Base-by-base conservation (phyloP, 2,113 vertebrate species). In the Poeciliopsis occidentalis region DNA sequence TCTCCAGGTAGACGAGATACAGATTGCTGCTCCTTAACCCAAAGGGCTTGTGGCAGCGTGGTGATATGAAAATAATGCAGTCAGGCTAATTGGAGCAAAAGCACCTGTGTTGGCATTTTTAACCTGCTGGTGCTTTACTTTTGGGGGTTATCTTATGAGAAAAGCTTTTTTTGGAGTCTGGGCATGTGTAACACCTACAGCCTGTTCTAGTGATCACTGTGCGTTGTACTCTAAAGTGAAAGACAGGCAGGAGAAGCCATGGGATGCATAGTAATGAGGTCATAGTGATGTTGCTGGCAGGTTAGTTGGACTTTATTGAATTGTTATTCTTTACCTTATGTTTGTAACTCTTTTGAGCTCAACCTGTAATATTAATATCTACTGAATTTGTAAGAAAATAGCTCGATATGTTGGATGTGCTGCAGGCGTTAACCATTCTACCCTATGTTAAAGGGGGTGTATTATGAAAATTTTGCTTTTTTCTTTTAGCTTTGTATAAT, bases 21-120 rank as follows among this genome's bases (percentile, higher is more conserved):
- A 80, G 72, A 60, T 19, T 12, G 61, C 79, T 63, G 76, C 73
- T 78, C 82, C 69, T 79, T 75, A 68, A 75, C 75, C 67, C 77
- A 76, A 75, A 87, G 82, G 85, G 83, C 86, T 88, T 65, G 75
- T 79, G 80, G 82, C 82, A 84, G 86, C 57, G 71, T 34, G 72
- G 78, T 88, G 79, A 89, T 89, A 79, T 69, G 78, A 81, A 72
- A 82, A 78, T 86, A 78, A 90, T 83, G 67, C 79, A 81, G 84
- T 78, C 12, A 26, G 54, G 67, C 63, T 88, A 88, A 88, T 84
- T 87, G 83, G 68, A 82, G 41, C 26, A n/a, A 88, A 89, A 85
- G 85, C 61, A 80, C 69, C 19, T 37, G 37, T 41, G 41, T 76
- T 75, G 83, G 67, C 71, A 82, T 74, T 76, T 37, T 80, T 84